Evolutionary conservation across 2,797 vertebrate species (phyloP).

Genomic region (Periophthalmus magnuspinnatus): DNA sequence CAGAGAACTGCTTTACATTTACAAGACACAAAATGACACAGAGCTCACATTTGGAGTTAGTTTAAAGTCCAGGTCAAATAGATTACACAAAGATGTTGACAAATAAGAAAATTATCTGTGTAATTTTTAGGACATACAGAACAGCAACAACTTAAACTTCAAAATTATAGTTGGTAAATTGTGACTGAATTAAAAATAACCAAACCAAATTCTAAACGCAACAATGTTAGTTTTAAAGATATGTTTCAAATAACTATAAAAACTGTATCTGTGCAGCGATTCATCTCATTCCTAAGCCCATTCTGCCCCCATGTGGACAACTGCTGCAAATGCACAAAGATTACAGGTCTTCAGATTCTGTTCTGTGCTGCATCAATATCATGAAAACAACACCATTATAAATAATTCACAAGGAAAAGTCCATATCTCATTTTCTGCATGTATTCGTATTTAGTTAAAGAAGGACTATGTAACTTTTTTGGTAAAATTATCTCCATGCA

Average conservation of each 20-base stretch:
- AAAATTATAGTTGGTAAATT: too few species aligned
- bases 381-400: neutral
- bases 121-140: too few species aligned
- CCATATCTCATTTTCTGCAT: too few species aligned
- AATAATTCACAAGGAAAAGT: too few species aligned
- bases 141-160: too few species aligned
- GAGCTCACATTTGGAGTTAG: neutral
- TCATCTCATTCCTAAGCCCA: slow-evolving; percentile 21
- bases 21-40: neutral
- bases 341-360: too few species aligned
- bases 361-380: too few species aligned
- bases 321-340: slow-evolving; percentile 18
- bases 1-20: neutral
- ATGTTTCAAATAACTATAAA: neutral
- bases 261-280: neutral
- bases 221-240: neutral
- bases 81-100: neutral
- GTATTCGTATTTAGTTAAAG: too few species aligned
- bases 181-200: neutral
- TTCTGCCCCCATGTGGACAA: slow-evolving; percentile 62
- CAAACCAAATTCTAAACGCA: neutral
- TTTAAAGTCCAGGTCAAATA: neutral
- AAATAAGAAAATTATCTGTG: too few species aligned
- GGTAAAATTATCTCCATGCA: too few species aligned
- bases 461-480: too few species aligned